These are phyloP conservation scores for Parasteatoda lunata DNA, from an alignment of 2,888 invertebrate species.

Conservation along the genomic window DNA sequence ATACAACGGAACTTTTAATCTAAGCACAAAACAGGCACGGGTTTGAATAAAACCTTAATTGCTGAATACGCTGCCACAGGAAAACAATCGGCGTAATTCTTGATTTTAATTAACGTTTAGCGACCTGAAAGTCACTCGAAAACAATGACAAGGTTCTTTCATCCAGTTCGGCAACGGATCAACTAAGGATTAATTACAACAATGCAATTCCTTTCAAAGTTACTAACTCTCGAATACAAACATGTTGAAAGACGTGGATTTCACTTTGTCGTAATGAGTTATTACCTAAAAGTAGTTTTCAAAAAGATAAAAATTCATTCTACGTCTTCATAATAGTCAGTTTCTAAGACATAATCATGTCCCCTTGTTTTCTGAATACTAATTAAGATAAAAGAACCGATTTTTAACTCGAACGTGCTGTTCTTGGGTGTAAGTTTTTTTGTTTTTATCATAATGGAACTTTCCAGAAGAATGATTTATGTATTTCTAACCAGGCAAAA, in stretches of 20 bases:
- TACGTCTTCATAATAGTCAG: conserved; percentile 14
- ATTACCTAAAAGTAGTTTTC: conserved; percentile 16
- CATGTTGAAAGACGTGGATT: conserved; percentile 13
- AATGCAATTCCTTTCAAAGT: conserved; percentile 6
- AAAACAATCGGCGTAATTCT: background rate
- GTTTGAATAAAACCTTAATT: too few species aligned
- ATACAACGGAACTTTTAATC: too few species aligned
- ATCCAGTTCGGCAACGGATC: conserved; percentile 11
- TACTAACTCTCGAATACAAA: conserved; percentile 24
- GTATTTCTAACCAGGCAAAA: background rate
- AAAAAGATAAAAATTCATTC: conserved; percentile 8
- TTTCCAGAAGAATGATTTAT: conserved; percentile 28
- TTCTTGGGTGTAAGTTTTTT: background rate
- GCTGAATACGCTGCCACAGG: too few species aligned
- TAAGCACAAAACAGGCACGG: too few species aligned
- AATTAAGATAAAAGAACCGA: conserved; percentile 47
- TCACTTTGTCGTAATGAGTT: conserved; percentile 17
- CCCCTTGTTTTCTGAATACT: conserved; percentile 6
- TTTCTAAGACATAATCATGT: conserved; percentile 2
- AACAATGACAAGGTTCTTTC: conserved; percentile 34
- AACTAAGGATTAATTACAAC: conserved; percentile 43
- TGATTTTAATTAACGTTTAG: conserved; percentile 48
- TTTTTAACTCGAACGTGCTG: conserved; percentile 10
- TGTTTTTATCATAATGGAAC: background rate
- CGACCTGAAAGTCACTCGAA: background rate